Percentiles rank a stretch among this genome's conserved stretches.
Conservation (phyloP, 30 jellyfish, hydroid and myxozoan species). For the Chrysaora quinquecirrha region DNA sequence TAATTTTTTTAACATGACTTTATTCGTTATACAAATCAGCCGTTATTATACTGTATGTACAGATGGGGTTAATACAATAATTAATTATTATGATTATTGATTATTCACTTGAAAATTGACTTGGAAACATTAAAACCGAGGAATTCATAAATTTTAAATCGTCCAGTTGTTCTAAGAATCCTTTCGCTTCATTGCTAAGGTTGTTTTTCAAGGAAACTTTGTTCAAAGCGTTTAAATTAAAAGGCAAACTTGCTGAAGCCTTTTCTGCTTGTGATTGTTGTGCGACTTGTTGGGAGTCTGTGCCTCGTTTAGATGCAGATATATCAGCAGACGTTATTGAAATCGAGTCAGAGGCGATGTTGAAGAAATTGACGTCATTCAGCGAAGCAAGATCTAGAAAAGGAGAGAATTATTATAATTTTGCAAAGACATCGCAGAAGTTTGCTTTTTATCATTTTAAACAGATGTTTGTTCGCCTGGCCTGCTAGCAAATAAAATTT, state of each 20-base stretch:
- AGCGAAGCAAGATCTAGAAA: neutral
- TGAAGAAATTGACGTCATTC: neutral
- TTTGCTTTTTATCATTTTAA: neutral
- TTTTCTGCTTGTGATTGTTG: neutral
- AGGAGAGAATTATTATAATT: neutral
- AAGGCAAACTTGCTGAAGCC: conserved; percentile 32
- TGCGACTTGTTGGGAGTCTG: neutral
- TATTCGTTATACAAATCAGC: too few species aligned
- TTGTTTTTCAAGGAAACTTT: conserved; percentile 12
- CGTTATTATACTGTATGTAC: too few species aligned
- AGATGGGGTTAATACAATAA: too few species aligned
- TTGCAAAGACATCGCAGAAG: neutral
- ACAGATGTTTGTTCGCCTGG: neutral
- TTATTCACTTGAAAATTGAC: conserved; percentile 45
- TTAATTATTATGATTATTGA: too few species aligned
- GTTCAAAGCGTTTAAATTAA: conserved; percentile 39
- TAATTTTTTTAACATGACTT: too few species aligned
- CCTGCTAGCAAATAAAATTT: neutral
- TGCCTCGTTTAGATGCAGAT: neutral
- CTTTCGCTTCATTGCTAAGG: conserved; percentile 43
- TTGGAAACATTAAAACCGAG: conserved; percentile 58
- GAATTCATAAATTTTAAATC: conserved; percentile 59
- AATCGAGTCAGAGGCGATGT: neutral
- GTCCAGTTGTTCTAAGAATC: conserved; percentile 33
- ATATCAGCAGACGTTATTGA: neutral